Evolutionary conservation across 2,797 vertebrate genomes (phyloP).

Genomic region (Sylvia borin): DNA sequence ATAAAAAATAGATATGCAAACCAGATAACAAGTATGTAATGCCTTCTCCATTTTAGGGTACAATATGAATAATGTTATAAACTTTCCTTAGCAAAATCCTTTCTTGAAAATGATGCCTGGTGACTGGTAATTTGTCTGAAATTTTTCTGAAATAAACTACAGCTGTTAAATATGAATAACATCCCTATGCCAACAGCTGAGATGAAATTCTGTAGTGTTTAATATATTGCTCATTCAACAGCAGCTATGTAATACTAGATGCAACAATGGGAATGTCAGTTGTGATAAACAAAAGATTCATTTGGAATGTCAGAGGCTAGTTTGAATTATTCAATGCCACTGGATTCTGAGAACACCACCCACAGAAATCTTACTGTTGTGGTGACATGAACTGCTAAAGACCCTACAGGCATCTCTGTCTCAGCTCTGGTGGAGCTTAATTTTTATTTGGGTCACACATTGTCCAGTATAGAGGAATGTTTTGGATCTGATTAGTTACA

Average conservation of each 20-base stretch:
- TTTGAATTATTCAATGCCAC: slow-evolving; percentile 55
- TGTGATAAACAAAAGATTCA: slow-evolving; percentile 66
- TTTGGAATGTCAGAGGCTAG: slow-evolving; percentile 53
- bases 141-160: slow-evolving; percentile 34
- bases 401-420: slow-evolving; percentile 6
- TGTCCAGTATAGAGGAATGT: background rate
- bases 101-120: slow-evolving; percentile 45
- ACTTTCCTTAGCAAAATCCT: slow-evolving; percentile 46
- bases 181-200: slow-evolving; percentile 48
- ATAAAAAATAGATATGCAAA: slow-evolving; percentile 7
- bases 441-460: slow-evolving; percentile 49
- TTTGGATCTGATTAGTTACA: slow-evolving; percentile 3
- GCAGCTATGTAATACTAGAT: slow-evolving; percentile 45
- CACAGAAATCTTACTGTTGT: slow-evolving; percentile 57
- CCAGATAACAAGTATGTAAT: background rate
- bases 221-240: slow-evolving; percentile 64
- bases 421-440: slow-evolving; percentile 29
- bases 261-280: slow-evolving; percentile 63
- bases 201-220: slow-evolving; percentile 54
- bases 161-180: slow-evolving; percentile 65
- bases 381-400: slow-evolving; percentile 46
- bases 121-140: slow-evolving; percentile 59
- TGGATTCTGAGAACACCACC: slow-evolving; percentile 44
- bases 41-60: background rate
- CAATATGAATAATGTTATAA: slow-evolving; percentile 22